Evolutionary conservation across 2,888 invertebrate genomes (phyloP).

Genomic region (Miltochrista miniata): DNA sequence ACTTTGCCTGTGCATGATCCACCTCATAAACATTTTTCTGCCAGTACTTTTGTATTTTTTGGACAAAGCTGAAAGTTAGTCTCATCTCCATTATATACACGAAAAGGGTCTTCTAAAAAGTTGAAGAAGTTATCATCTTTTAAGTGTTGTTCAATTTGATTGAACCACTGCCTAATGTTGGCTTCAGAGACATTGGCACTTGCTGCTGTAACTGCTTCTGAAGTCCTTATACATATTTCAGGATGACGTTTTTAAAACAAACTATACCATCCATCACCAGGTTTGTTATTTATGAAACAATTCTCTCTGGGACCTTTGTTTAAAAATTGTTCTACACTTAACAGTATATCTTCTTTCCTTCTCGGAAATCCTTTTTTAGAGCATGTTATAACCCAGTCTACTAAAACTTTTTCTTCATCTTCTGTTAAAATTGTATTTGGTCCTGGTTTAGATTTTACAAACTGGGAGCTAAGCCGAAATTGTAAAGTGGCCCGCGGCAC

Average conservation of each 20-base stretch:
- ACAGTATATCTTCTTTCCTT: conserved; percentile 10
- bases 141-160: not conserved
- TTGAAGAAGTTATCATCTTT: not conserved
- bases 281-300: conserved; percentile 1
- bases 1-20: conserved; percentile 2
- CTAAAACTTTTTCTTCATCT: conserved; percentile 4
- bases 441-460: conserved; percentile 5
- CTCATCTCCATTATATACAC: not conserved
- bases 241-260: conserved; percentile 1
- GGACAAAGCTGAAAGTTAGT: not conserved
- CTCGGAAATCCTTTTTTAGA: conserved; percentile 14
- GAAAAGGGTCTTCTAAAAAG: not conserved
- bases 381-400: conserved; percentile 2
- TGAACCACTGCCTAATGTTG: conserved; percentile 6
- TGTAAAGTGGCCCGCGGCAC: conserved; percentile 9
- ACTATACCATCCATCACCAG: conserved; percentile 5
- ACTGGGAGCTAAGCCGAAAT: conserved; percentile 6
- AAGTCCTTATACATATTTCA: conserved; percentile 5
- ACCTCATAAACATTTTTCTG: conserved; percentile 2
- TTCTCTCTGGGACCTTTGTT: conserved; percentile 3
- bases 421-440: not conserved
- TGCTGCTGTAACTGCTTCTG: conserved; percentile 7
- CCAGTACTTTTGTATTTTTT: not conserved
- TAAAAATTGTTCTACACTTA: conserved; percentile 10
- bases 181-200: conserved; percentile 7